Conservation (phyloP, 2,888 invertebrate species). For the Odontocolon sp. region DNA sequence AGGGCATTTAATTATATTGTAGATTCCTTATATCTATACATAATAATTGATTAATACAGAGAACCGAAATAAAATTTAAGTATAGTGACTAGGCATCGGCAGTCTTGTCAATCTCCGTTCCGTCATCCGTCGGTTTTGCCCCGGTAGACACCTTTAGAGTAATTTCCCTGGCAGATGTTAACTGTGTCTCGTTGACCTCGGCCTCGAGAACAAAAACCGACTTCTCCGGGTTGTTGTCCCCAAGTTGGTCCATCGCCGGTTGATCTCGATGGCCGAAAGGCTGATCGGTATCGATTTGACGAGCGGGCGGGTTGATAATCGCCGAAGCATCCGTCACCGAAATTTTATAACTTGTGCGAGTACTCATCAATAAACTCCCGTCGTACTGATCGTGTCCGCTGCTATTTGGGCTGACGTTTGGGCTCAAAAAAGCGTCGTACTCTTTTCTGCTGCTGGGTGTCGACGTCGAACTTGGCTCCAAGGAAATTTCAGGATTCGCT, state of each 20-base stretch:
- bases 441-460: conserved; percentile 62
- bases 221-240: too few species aligned
- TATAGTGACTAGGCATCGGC: conserved; percentile 50
- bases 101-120: conserved; percentile 17
- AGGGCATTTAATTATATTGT: too few species aligned
- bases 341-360: neutral
- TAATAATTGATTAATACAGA: conserved; percentile 7
- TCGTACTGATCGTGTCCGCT: conserved; percentile 52
- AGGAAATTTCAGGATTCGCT: conserved; percentile 16
- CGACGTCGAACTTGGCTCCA: conserved; percentile 50
- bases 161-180: neutral
- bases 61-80: conserved; percentile 46
- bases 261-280: conserved; percentile 58
- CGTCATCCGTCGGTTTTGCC: conserved; percentile 10
- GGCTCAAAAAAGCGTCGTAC: conserved; percentile 54
- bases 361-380: conserved; percentile 28
- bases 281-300: conserved; percentile 66
- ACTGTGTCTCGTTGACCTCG: conserved; percentile 65
- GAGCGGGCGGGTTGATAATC: conserved; percentile 43
- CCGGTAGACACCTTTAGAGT: too few species aligned
- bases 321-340: conserved; percentile 38
- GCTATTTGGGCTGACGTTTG: conserved; percentile 53
- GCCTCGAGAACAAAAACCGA: conserved; percentile 73
- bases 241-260: conserved; percentile 51
- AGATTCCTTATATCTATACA: conserved; percentile 25